Percentiles rank a stretch among this genome's conserved stretches.
phyloP scores from a whole-genome alignment of 2,797 vertebrate species.

The Vipera ursinii region DNA sequence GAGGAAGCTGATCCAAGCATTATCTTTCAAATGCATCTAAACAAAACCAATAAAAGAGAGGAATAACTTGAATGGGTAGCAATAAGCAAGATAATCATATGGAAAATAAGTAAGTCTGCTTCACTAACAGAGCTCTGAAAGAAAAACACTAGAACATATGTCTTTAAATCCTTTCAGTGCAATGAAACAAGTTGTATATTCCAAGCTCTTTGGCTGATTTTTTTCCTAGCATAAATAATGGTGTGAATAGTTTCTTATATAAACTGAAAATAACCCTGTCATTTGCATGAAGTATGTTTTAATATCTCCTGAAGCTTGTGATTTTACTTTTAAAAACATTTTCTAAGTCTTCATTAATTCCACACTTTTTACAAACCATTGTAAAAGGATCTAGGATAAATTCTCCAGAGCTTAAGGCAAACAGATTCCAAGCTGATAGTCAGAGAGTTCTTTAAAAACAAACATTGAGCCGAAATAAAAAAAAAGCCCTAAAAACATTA shows the following conservation, averaged over 20 bases:
- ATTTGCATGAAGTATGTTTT: neutral
- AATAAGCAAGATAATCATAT: neutral
- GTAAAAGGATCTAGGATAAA: constrained; percentile 53
- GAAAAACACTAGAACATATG: constrained; percentile 5
- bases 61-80: neutral
- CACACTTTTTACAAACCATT: constrained; percentile 48
- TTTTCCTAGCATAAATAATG: constrained; percentile 37
- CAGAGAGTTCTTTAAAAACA: constrained; percentile 50
- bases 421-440: constrained; percentile 50
- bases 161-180: neutral
- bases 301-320: constrained; percentile 40
- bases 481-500: constrained; percentile 55
- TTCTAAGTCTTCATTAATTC: constrained; percentile 49
- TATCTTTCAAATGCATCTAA: neutral
- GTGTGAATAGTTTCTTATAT: constrained; percentile 49
- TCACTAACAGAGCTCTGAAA: neutral
- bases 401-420: constrained; percentile 44
- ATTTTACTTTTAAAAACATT: constrained; percentile 58
- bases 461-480: constrained; percentile 59
- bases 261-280: constrained; percentile 51
- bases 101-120: neutral
- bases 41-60: neutral
- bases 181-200: constrained; percentile 26
- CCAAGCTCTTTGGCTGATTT: constrained; percentile 17
- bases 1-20: neutral